phyloP scores from a whole-genome alignment of 1,140 invertebrate species.

The Glossosoma conforme region DNA sequence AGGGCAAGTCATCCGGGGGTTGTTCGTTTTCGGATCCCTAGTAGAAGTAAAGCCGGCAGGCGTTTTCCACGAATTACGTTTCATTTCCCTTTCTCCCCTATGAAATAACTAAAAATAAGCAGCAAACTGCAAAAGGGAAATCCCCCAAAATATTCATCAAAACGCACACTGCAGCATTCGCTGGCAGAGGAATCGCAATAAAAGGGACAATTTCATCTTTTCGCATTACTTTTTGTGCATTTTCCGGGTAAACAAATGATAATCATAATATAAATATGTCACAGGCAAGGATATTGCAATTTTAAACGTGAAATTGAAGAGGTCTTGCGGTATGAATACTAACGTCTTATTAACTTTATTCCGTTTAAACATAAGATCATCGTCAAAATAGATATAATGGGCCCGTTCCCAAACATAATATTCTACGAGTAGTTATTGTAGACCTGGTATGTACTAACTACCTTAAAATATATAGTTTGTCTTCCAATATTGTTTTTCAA shows the following conservation, averaged over 20 bases:
- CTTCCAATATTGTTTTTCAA: too few species aligned
- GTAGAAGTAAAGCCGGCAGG: slow-evolving; percentile 20
- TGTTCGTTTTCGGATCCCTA: neutral
- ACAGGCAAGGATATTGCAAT: slow-evolving; percentile 26
- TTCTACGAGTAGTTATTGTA: too few species aligned
- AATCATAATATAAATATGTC: too few species aligned
- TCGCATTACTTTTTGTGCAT: slow-evolving; percentile 6
- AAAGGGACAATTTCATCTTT: slow-evolving; percentile 14
- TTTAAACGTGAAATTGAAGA: slow-evolving; percentile 16
- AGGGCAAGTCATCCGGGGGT: neutral
- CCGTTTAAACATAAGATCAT: too few species aligned
- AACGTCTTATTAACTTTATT: slow-evolving; percentile 9
- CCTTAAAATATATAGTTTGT: too few species aligned
- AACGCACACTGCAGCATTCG: slow-evolving; percentile 7
- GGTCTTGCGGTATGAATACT: slow-evolving; percentile 11
- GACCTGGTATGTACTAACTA: too few species aligned
- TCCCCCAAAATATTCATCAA: slow-evolving; percentile 28
- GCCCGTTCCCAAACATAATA: too few species aligned
- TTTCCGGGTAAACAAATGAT: slow-evolving; percentile 13
- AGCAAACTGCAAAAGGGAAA: slow-evolving; percentile 16
- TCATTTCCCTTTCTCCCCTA: slow-evolving; percentile 15
- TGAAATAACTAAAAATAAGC: slow-evolving; percentile 22
- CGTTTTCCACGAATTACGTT: slow-evolving; percentile 27
- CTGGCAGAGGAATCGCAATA: slow-evolving; percentile 14
- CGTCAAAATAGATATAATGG: too few species aligned